These are phyloP conservation scores for Thecocarcelia acutangulata DNA, from an alignment of 2,888 invertebrate genomes.

Conservation along the genomic window DNA sequence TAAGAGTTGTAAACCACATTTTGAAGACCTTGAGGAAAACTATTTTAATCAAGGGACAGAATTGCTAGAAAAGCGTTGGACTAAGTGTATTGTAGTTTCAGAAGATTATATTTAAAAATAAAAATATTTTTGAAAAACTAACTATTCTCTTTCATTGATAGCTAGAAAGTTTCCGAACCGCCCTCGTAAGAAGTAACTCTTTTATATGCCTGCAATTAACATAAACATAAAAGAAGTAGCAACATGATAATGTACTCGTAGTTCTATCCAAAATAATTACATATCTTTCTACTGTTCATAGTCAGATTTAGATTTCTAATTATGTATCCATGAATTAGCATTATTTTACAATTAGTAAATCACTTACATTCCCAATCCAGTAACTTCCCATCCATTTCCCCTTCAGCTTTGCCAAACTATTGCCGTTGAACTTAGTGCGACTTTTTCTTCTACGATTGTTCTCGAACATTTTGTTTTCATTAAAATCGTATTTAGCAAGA, in stretches of 20 bases:
- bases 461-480: slow-evolving; percentile 32
- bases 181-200: no score
- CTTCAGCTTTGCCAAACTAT: background rate
- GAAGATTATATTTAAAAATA: no score
- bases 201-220: background rate
- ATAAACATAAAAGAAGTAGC: background rate
- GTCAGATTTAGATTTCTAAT: background rate
- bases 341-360: slow-evolving; percentile 59
- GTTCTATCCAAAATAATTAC: background rate
- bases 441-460: slow-evolving; percentile 4
- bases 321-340: slow-evolving; percentile 14
- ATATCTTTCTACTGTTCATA: background rate
- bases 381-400: background rate
- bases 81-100: no score
- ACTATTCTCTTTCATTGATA: no score
- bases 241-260: no score
- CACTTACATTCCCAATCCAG: slow-evolving; percentile 25
- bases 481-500: slow-evolving; percentile 16
- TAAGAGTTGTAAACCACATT: no score
- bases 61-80: no score
- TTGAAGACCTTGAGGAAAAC: no score
- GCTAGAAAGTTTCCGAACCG: no score
- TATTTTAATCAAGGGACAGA: no score
- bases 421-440: slow-evolving; percentile 44
- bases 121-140: no score